Base-by-base conservation (phyloP, 2,888 invertebrate genomes). In the Anticlea derivata region DNA sequence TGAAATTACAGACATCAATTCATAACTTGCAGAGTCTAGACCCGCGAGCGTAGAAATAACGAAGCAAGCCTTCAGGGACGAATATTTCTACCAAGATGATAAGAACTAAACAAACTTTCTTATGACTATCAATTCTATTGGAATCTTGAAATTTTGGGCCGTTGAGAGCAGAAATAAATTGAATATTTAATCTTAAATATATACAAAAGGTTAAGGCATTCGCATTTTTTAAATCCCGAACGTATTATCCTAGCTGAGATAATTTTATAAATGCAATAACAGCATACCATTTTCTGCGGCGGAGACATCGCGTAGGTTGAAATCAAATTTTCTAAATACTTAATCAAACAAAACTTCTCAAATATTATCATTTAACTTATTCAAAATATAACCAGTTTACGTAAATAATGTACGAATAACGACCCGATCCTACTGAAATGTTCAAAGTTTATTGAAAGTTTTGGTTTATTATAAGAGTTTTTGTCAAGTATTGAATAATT, bases 391-490 rank as follows among this genome's bases (percentile, higher is more conserved):
- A 39, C 37, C 34, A 52, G 45, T 49, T 39, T 47, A 39, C 20
- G 17, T 43, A 46, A 50, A 49, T 39, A 26, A 30, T 34, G 27
- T 37, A 23, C 1, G 22, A 1, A 26, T 34, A 46, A 51, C 37
- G 47, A 54, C 33, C 43, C 33, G 12, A 48, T 23, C 13, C 3
- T 11, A 50, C 31, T n/a, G 8, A 46, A 49, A 46, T 35, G 33
- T 49, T 26, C 29, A 55, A 44, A 41, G 38, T 48, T 35, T 48
- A 41, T 56, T 31, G 26, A 49, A 49, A 51, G 44, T 61, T 50
- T 50, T 44, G 29, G 55, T 58, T 56, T 49, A 51, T 61, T 65
- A 58, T 41, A 50, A n/a, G 20, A 58, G 57, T 61, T 57, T 60
- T 58, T 57, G 41, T 50, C 24, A 60, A 52, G 44, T 50, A 44